Conservation (phyloP, 2,888 invertebrate species). For the Netelia inedita region DNA sequence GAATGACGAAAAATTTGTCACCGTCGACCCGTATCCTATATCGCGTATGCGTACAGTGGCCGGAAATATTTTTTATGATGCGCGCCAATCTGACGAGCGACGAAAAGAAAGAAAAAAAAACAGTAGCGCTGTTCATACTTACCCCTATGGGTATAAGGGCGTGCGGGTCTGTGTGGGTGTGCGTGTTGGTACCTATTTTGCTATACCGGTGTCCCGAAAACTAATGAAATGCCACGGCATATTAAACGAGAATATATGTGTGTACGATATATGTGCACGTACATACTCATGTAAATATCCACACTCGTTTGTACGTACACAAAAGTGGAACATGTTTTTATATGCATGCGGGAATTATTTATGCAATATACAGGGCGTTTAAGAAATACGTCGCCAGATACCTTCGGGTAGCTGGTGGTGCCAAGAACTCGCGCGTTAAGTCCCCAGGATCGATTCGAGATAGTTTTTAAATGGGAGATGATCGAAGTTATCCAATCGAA, state of each 20-base stretch:
- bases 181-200: conserved; percentile 13
- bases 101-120: not conserved
- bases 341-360: not conserved
- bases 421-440: too few species aligned
- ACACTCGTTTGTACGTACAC: conserved; percentile 9
- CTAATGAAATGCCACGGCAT: conserved; percentile 56
- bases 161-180: not conserved
- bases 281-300: conserved; percentile 29
- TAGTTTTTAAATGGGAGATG: too few species aligned
- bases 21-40: not conserved
- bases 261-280: not conserved
- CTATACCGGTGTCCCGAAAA: conserved; percentile 26
- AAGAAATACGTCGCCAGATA: too few species aligned
- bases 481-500: too few species aligned
- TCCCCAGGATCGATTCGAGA: too few species aligned
- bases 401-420: too few species aligned
- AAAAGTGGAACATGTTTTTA: conserved; percentile 47
- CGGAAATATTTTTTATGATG: not conserved
- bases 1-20: not conserved
- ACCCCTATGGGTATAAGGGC: not conserved
- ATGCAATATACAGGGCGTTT: too few species aligned
- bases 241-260: conserved; percentile 47
- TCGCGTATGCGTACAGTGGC: not conserved
- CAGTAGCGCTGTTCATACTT: conserved; percentile 23
- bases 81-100: not conserved